Evolutionary conservation across 2,113 vertebrate species (phyloP).

Genomic region (Theropithecus gelada): DNA sequence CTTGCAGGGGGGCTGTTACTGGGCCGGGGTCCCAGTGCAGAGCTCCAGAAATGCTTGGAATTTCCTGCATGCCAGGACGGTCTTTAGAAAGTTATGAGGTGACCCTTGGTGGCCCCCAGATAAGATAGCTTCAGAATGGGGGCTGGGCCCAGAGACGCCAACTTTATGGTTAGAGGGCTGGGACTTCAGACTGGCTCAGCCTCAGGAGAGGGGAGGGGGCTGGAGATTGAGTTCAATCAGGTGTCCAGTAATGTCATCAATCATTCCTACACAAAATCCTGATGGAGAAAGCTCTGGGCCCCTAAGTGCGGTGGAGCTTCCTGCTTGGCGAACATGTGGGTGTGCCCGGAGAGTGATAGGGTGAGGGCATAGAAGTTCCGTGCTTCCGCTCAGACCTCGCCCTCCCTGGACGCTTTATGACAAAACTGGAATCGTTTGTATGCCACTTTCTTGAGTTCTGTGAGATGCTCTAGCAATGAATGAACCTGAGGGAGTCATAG

Average conservation of each 20-base stretch:
- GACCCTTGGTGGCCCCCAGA: background rate
- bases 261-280: fast-evolving
- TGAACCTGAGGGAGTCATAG: background rate
- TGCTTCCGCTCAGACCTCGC: fast-evolving
- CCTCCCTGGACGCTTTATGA: background rate
- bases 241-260: fast-evolving
- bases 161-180: background rate
- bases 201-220: background rate
- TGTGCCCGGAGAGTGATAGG: fast-evolving
- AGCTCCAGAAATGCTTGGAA: background rate
- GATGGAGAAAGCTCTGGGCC: fast-evolving
- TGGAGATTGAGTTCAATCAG: fast-evolving
- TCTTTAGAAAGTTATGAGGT: background rate
- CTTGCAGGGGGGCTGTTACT: too few relatives aligned
- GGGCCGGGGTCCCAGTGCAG: background rate
- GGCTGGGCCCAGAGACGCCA: background rate
- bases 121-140: background rate
- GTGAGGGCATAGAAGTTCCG: fast-evolving
- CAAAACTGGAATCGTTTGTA: background rate
- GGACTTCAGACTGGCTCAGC: too few relatives aligned
- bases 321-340: background rate
- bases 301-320: fast-evolving
- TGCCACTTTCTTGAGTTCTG: background rate
- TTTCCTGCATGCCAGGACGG: fast-evolving
- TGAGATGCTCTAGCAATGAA: fast-evolving